A percentile compares a stretch with the other conserved stretches of the same genome.
Evolutionary conservation across 2,797 vertebrate genomes (phyloP).

Genomic region (Spondyliosoma cantharus): DNA sequence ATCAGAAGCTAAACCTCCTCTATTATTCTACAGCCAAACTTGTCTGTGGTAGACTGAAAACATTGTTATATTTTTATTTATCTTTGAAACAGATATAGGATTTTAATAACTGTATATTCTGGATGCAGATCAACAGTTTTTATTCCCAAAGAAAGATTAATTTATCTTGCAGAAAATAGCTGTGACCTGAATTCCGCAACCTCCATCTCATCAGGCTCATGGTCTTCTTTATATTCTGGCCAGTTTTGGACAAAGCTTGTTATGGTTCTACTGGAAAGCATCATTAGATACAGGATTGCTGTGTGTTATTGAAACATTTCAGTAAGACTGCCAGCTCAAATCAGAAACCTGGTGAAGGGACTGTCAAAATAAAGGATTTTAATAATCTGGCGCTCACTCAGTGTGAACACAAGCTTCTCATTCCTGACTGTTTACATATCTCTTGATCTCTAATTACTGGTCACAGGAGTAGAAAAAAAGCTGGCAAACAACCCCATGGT

Average conservation of each 20-base stretch:
- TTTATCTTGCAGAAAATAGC: neutral
- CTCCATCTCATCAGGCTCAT: neutral
- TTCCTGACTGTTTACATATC: constrained; percentile 21
- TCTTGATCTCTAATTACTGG: constrained; percentile 45
- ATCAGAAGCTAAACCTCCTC: constrained; percentile 1
- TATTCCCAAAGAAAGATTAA: neutral
- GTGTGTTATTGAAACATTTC: neutral
- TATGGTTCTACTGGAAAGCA: neutral
- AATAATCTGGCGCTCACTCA: neutral
- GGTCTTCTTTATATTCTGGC: constrained; percentile 4
- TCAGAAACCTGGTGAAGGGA: neutral
- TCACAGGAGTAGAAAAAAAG: constrained; percentile 14
- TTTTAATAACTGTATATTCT: neutral
- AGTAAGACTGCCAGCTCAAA: neutral
- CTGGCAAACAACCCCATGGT: constrained; percentile 21
- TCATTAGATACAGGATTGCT: neutral
- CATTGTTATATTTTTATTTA: too few species aligned
- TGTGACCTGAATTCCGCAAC: neutral
- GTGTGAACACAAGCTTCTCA: constrained; percentile 35
- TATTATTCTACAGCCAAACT: neutral
- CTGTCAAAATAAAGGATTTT: neutral
- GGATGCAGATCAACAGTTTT: neutral
- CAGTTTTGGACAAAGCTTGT: neutral
- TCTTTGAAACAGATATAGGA: too few species aligned
- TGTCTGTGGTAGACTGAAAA: too few species aligned